A percentile compares a stretch with the other conserved stretches of the same genome.
These are phyloP conservation scores for Anneissia japonica DNA, from an alignment of 35 echinoderm and acorn worm species.

Conservation along the genomic window DNA sequence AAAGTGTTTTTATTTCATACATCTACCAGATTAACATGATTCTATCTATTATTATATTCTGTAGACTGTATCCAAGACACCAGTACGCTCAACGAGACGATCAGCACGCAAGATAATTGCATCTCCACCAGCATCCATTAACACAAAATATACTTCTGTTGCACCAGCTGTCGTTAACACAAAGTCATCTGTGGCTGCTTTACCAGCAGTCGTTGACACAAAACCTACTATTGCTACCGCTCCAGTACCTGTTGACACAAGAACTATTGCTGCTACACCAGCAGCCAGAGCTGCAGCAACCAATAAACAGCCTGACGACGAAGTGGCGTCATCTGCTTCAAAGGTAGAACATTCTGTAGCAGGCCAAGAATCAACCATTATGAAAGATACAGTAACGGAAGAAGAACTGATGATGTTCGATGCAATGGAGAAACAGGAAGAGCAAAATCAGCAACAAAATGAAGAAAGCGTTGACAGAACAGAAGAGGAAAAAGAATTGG, in stretches of 20 bases:
- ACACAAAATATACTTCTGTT: no score
- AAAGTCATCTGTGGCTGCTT: no score
- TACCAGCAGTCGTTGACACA: no score
- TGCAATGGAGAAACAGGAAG: conserved; percentile 41
- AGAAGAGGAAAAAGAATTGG: background rate
- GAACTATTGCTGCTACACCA: no score
- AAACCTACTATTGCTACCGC: no score
- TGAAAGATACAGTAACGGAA: conserved; percentile 36
- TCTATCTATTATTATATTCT: background rate
- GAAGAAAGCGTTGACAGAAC: conserved; percentile 4
- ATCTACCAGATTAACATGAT: no score
- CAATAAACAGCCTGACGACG: background rate
- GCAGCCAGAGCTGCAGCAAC: no score
- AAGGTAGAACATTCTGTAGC: background rate
- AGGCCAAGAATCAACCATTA: background rate
- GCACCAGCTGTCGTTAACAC: no score
- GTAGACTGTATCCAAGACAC: background rate
- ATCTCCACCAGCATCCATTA: background rate
- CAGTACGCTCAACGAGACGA: background rate
- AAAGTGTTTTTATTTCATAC: no score
- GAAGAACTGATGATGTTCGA: conserved; percentile 73
- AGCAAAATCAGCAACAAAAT: background rate
- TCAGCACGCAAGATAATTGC: background rate
- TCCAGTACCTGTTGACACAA: no score
- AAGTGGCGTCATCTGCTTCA: background rate